Evolutionary conservation across 2,888 invertebrate genomes (phyloP), one percentile per base, ranked within the genome.

Genomic region (Lasioglossum pauxillum): DNA sequence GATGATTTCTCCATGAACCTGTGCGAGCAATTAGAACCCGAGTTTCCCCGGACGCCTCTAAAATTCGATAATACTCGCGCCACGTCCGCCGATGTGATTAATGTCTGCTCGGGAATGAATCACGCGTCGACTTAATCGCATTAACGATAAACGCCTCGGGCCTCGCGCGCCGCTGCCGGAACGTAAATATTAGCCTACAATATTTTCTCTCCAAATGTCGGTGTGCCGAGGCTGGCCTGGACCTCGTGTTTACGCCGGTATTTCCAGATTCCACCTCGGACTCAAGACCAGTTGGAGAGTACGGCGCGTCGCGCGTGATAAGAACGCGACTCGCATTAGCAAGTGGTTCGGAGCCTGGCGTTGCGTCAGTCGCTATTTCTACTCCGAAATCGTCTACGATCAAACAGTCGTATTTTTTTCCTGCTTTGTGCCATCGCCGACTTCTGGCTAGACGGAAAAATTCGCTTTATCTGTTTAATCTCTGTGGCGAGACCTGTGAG

Each of bases 111-210:
- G 60, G 49, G 60, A 80, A 89, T 82, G 88, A 90, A 88, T 89
- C 90, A 88, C 82, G 86, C 77, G 82, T 81, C 85, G 72, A 71
- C 78, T 84, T 92, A 91, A 91, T 91, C 91, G 88, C 79, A 84
- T 91, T 91, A 91, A 83, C 80, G 84, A 82, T 83, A 88, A 88
- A 82, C 82, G 82, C 35, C 75, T 82, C 60, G 78, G 67, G 74
- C 27, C 49, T 78, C 71, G 38, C 69, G 76, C 72, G 64, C 72
- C 44, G 46, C 75, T 67, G 84, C 76, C 75, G 76, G 49, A 86
- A 72, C 75, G 85, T 78, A 91, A 91, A 91, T 92, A 91, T 91
- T 92, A 83, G 86, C 82, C 64, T 79, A 82, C 81, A 84, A 91
- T 91, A 89, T 91, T 92, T 89, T 86, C 86, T 84, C 80, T 78